Percentiles rank a stretch among this genome's conserved stretches.
These are phyloP conservation scores for Harpalus rufipes DNA, from an alignment of 2,888 invertebrate genomes.

Conservation along the genomic window DNA sequence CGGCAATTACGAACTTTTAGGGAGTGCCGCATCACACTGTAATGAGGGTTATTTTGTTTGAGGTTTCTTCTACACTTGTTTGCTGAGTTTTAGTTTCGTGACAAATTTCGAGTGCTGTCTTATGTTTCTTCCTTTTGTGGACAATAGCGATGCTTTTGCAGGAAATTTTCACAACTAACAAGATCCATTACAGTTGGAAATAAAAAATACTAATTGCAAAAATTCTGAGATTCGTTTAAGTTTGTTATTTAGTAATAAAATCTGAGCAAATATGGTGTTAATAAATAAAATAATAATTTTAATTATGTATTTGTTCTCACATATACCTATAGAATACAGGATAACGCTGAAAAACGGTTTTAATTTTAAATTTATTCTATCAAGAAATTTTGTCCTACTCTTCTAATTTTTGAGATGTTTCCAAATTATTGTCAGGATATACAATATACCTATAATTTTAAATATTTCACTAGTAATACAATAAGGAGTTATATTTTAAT, in stretches of 20 bases:
- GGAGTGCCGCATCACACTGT: conserved; percentile 24
- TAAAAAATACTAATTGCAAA: not conserved
- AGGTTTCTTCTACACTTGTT: conserved; percentile 47
- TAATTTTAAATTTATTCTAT: too few species aligned
- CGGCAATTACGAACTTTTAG: conserved; percentile 59
- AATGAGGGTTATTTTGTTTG: conserved; percentile 48
- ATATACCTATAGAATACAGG: too few species aligned
- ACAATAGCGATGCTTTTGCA: not conserved
- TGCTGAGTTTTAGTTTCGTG: conserved; percentile 45
- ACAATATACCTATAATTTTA: too few species aligned
- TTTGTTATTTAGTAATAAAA: not conserved
- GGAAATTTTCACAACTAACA: not conserved
- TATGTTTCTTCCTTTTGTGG: conserved; percentile 24
- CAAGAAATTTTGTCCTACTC: too few species aligned
- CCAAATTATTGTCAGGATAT: too few species aligned
- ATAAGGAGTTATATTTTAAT: too few species aligned
- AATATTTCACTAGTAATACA: too few species aligned
- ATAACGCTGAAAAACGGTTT: too few species aligned
- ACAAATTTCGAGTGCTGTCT: conserved; percentile 46
- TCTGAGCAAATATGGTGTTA: too few species aligned
- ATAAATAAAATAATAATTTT: too few species aligned
- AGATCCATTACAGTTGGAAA: not conserved
- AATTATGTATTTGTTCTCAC: too few species aligned
- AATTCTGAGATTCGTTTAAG: not conserved
- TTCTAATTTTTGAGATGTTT: too few species aligned